Evolutionary conservation across 37 sponge, comb jelly and placozoan genomes (phyloP).

Genomic region (Chondrilla cf. caribensis): DNA sequence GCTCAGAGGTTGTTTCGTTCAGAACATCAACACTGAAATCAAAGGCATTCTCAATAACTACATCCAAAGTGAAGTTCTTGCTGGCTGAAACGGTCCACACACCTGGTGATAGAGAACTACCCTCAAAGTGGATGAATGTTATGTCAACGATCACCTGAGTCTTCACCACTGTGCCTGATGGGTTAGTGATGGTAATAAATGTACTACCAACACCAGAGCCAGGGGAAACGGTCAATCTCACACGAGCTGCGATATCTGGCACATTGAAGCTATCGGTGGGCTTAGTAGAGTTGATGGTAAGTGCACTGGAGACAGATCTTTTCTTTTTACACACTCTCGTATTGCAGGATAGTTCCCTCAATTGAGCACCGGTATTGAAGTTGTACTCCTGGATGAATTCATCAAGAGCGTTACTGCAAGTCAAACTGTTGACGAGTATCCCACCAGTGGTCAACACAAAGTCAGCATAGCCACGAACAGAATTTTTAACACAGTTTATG

Average conservation of each 20-base stretch:
- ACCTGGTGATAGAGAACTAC: neutral
- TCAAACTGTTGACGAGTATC: neutral
- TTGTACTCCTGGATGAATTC: neutral
- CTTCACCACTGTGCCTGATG: neutral
- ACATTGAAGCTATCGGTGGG: neutral
- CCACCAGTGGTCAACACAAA: neutral
- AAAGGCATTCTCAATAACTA: neutral
- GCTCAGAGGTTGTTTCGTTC: neutral
- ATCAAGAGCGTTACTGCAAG: neutral
- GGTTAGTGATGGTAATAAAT: neutral
- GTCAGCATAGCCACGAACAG: neutral
- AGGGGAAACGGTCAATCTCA: neutral
- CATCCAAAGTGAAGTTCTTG: neutral
- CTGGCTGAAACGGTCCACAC: neutral
- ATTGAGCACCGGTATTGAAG: neutral
- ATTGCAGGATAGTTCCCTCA: neutral
- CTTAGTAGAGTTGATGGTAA: neutral
- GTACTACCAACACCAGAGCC: neutral
- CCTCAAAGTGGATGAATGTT: neutral
- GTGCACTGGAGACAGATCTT: neutral
- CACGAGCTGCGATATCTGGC: neutral
- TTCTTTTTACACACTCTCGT: neutral
- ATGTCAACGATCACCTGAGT: neutral
- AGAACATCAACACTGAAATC: neutral
- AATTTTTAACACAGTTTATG: neutral